Evolutionary conservation across 2,888 invertebrate species (phyloP).

Genomic region (Drosophila atripex): DNA sequence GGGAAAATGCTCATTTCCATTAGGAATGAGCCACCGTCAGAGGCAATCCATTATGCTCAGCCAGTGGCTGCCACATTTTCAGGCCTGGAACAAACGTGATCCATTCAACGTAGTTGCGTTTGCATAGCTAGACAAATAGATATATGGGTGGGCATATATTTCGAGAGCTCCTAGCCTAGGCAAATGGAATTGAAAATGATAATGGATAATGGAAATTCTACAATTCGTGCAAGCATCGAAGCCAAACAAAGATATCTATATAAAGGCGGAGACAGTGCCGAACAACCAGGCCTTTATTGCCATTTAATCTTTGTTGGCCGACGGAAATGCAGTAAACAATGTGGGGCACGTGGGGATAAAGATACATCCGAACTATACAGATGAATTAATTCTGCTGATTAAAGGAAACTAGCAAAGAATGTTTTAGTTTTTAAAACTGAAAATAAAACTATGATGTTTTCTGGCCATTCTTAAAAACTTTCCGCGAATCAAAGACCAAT

Average conservation of each 20-base stretch:
- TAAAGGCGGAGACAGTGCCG: slow-evolving; percentile 3
- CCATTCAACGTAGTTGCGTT: slow-evolving; percentile 39
- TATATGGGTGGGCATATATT: slow-evolving; percentile 9
- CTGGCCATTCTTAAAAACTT: background rate
- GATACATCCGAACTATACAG: slow-evolving; percentile 2
- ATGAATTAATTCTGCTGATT: slow-evolving; percentile 3
- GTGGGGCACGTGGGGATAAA: slow-evolving; percentile 24
- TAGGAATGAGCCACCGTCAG: slow-evolving; percentile 5
- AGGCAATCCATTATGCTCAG: slow-evolving; percentile 26
- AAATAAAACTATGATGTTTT: background rate
- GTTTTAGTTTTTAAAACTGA: background rate
- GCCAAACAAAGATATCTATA: slow-evolving; percentile 3
- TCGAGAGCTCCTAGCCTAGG: slow-evolving; percentile 4
- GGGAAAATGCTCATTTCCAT: slow-evolving; percentile 34
- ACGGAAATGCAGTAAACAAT: slow-evolving; percentile 41
- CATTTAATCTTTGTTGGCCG: slow-evolving; percentile 35
- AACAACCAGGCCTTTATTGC: slow-evolving; percentile 11
- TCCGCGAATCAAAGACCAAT: slow-evolving; percentile 5
- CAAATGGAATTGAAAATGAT: slow-evolving; percentile 33
- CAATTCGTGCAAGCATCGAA: slow-evolving; percentile 6
- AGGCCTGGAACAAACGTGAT: slow-evolving; percentile 50
- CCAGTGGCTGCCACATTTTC: slow-evolving; percentile 20
- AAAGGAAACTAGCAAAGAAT: background rate
- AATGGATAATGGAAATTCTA: slow-evolving; percentile 42
- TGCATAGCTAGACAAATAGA: slow-evolving; percentile 27